Evolutionary conservation across 2,797 vertebrate genomes (phyloP).

Genomic region (Peromyscus eremicus): DNA sequence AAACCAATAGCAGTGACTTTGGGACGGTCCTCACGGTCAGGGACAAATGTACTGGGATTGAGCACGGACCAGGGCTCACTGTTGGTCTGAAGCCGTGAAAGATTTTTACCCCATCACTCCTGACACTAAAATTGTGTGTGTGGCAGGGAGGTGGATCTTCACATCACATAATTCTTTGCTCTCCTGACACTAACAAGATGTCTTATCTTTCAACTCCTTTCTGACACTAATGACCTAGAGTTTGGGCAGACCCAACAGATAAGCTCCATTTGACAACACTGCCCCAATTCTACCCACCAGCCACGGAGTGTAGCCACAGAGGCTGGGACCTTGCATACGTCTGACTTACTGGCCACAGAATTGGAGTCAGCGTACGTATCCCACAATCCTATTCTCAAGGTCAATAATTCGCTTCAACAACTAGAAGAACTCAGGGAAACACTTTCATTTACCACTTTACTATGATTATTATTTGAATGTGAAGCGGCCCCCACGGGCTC

Average conservation of each 20-base stretch:
- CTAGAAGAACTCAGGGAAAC: background rate
- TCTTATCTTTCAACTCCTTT: background rate
- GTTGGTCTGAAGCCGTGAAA: background rate
- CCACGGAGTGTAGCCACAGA: no score
- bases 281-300: background rate
- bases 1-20: background rate
- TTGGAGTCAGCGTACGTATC: background rate
- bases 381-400: background rate
- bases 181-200: background rate
- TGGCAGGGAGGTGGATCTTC: background rate
- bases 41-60: background rate
- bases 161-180: background rate
- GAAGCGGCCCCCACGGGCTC: background rate
- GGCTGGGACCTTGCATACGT: background rate
- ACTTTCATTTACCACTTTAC: background rate
- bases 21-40: background rate
- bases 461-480: background rate
- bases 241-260: background rate
- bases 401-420: background rate
- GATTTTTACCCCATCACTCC: background rate
- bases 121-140: background rate
- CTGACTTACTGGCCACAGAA: background rate
- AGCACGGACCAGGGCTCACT: background rate
- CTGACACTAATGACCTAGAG: background rate
- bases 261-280: background rate